Evolutionary conservation across 1,140 invertebrate species (phyloP).

Genomic region (Aphelenchoides fujianensis): DNA sequence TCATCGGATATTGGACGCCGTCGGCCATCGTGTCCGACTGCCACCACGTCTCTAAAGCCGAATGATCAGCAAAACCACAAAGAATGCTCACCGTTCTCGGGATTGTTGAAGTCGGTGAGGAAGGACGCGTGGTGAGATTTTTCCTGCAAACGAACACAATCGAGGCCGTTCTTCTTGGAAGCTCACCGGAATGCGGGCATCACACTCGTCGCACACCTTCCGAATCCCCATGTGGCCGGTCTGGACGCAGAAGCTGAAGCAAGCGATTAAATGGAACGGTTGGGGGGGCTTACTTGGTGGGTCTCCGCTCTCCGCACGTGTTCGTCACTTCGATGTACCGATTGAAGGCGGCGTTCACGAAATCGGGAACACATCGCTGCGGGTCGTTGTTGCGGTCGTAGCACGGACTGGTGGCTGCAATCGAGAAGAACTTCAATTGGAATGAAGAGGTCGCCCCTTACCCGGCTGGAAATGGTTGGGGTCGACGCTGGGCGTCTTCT

Average conservation of each 20-base stretch:
- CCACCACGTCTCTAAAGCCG: slow-evolving; percentile 99
- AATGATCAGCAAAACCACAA: too few relatives aligned
- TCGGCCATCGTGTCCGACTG: slow-evolving; percentile 95
- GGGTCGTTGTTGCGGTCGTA: slow-evolving; percentile 65
- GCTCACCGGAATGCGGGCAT: slow-evolving; percentile 34
- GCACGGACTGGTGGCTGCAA: slow-evolving; percentile 62
- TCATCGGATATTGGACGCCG: slow-evolving; percentile 83
- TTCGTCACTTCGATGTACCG: slow-evolving; percentile 84
- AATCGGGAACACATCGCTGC: slow-evolving; percentile 89
- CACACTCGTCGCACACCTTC: slow-evolving; percentile 55
- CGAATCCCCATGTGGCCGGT: slow-evolving; percentile 53
- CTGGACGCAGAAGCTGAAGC: slow-evolving; percentile 76
- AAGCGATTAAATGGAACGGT: background rate
- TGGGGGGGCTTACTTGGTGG: slow-evolving; percentile 64
- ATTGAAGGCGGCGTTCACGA: slow-evolving; percentile 90
- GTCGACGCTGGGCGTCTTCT: slow-evolving; percentile 38
- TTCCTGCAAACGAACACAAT: background rate
- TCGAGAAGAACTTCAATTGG: slow-evolving; percentile 22
- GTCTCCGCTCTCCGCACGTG: slow-evolving; percentile 78
- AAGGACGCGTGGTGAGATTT: slow-evolving; percentile 74
- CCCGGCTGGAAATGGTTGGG: slow-evolving; percentile 41
- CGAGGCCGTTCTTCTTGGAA: background rate
- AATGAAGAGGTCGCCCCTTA: slow-evolving; percentile 30
- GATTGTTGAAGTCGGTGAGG: slow-evolving; percentile 84
- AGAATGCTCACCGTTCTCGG: too few relatives aligned